Evolutionary conservation across 2,888 invertebrate species (phyloP).

Genomic region (Cryptus viduatorius): DNA sequence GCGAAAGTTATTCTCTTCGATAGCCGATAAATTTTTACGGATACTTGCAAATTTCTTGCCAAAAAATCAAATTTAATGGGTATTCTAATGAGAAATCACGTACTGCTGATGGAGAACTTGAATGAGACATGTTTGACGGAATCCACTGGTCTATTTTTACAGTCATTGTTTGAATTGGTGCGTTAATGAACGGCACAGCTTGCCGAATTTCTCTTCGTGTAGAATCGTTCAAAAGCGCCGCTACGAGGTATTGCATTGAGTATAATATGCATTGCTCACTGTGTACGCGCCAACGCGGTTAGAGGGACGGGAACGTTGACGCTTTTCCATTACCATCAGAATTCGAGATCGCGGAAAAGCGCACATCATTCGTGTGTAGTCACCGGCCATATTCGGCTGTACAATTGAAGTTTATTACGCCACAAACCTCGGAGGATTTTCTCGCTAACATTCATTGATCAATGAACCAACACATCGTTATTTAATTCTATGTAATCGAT

Average conservation of each 20-base stretch:
- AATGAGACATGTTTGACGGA: not conserved
- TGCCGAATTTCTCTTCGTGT: not conserved
- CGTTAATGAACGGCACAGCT: not conserved
- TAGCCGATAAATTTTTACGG: not conserved
- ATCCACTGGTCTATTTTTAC: not conserved
- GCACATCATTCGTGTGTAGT: not conserved
- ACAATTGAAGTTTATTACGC: constrained; percentile 3
- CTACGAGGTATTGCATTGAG: not conserved
- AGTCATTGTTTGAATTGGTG: not conserved
- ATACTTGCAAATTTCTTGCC: not conserved
- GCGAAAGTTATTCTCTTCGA: not conserved
- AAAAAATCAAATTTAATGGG: not conserved
- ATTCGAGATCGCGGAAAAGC: not conserved
- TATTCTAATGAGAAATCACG: not conserved
- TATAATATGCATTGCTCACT: not conserved
- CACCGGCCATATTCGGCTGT: not conserved
- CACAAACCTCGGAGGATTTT: not conserved
- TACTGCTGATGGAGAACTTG: not conserved
- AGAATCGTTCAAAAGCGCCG: not conserved
- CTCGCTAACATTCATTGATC: not conserved
- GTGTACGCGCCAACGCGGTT: not conserved
- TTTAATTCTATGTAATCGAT: not conserved
- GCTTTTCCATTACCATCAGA: not conserved
- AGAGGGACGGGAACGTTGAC: too few species aligned
- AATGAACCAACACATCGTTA: not conserved